Evolutionary conservation across 2,797 vertebrate species (phyloP).

Genomic region (Lophotriccus pileatus): DNA sequence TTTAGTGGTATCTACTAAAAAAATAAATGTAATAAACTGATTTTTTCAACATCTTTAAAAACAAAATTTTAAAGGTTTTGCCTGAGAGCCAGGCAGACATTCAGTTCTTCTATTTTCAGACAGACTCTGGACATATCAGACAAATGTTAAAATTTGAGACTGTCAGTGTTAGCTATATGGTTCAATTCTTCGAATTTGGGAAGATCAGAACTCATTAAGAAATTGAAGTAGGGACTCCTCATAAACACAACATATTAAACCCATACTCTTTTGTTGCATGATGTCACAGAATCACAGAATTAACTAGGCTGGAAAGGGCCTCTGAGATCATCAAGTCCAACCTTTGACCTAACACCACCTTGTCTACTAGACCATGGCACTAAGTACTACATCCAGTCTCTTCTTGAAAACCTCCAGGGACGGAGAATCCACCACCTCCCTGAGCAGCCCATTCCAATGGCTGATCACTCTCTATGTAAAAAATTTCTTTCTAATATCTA

Average conservation of each 20-base stretch:
- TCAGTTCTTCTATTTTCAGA: background rate
- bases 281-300: too few relatives aligned
- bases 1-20: background rate
- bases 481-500: too few relatives aligned
- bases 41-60: background rate
- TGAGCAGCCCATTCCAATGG: too few relatives aligned
- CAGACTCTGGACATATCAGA: background rate
- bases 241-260: background rate
- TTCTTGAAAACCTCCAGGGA: too few relatives aligned
- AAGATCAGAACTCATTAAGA: background rate
- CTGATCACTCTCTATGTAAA: too few relatives aligned
- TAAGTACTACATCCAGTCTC: too few relatives aligned
- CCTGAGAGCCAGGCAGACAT: background rate
- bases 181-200: background rate
- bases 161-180: fast-evolving
- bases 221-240: background rate
- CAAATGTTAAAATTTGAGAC: background rate
- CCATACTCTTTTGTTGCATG: background rate
- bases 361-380: too few relatives aligned
- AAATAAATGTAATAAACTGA: fast-evolving
- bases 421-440: too few relatives aligned
- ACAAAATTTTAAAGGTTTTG: background rate
- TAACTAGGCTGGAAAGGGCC: too few relatives aligned
- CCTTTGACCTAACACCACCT: too few relatives aligned
- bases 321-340: too few relatives aligned